Conservation (phyloP, 2,797 vertebrate species). For the Dromococcyx pavoninus region DNA sequence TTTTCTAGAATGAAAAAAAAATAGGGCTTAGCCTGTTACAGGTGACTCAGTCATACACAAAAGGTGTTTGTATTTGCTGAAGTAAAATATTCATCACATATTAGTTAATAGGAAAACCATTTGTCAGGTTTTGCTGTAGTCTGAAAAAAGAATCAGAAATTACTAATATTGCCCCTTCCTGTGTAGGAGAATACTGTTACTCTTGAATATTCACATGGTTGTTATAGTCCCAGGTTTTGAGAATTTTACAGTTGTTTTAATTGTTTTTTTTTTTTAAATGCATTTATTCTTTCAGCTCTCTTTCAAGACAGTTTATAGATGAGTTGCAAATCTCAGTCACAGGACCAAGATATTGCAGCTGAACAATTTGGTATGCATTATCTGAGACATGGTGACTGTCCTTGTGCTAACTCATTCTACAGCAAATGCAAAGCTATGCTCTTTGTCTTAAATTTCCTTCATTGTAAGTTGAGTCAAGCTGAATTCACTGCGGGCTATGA, state of each 20-base stretch:
- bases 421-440: not conserved
- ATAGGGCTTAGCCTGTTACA: not conserved
- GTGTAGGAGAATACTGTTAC: not conserved
- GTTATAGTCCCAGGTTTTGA: not conserved
- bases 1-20: not conserved
- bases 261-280: not conserved
- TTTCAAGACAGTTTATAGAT: not conserved
- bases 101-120: constrained; percentile 22
- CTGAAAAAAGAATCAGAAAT: not conserved
- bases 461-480: not conserved
- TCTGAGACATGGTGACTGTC: not conserved
- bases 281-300: not conserved
- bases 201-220: not conserved
- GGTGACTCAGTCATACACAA: not conserved
- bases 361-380: not conserved
- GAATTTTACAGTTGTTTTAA: not conserved
- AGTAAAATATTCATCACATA: not conserved
- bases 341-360: not conserved
- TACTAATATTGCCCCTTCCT: not conserved
- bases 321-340: not conserved
- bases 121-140: not conserved
- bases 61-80: constrained; percentile 17
- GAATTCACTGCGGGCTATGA: not conserved
- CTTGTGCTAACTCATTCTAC: not conserved
- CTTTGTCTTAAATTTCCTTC: not conserved